Evolutionary conservation across 1,140 invertebrate species (phyloP).

Genomic region (Aethina tumida): DNA sequence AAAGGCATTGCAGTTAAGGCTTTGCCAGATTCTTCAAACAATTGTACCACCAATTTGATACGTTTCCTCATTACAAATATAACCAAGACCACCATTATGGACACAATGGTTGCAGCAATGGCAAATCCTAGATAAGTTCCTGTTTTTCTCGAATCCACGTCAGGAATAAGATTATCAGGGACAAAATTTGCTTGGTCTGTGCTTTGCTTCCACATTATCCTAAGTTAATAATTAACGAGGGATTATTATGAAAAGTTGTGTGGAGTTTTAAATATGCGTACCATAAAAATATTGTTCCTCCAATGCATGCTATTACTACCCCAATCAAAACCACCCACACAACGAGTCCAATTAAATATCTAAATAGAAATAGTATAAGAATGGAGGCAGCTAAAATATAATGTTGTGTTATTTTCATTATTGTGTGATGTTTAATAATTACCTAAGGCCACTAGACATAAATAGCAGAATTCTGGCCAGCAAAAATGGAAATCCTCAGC

Average conservation of each 20-base stretch:
- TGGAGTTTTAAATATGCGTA: constrained; percentile 33
- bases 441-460: constrained; percentile 53
- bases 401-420: constrained; percentile 3
- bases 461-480: constrained; percentile 52
- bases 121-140: constrained; percentile 45
- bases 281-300: constrained; percentile 57
- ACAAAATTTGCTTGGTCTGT: constrained; percentile 6
- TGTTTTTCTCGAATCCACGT: constrained; percentile 16
- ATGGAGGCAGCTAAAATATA: constrained; percentile 46
- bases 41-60: constrained; percentile 54
- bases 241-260: neutral
- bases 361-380: constrained; percentile 49
- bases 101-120: constrained; percentile 50
- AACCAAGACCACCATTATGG: constrained; percentile 53
- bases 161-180: constrained; percentile 7
- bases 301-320: constrained; percentile 46
- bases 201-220: constrained; percentile 20
- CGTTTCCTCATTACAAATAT: constrained; percentile 63
- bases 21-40: constrained; percentile 69
- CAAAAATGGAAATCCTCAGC: constrained; percentile 49
- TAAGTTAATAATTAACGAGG: constrained; percentile 10
- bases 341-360: constrained; percentile 51
- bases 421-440: constrained; percentile 20
- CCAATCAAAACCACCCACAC: constrained; percentile 59
- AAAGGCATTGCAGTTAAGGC: constrained; percentile 59